phyloP scores from a whole-genome alignment of 2,888 invertebrate species.

The Mythimna pallens region DNA sequence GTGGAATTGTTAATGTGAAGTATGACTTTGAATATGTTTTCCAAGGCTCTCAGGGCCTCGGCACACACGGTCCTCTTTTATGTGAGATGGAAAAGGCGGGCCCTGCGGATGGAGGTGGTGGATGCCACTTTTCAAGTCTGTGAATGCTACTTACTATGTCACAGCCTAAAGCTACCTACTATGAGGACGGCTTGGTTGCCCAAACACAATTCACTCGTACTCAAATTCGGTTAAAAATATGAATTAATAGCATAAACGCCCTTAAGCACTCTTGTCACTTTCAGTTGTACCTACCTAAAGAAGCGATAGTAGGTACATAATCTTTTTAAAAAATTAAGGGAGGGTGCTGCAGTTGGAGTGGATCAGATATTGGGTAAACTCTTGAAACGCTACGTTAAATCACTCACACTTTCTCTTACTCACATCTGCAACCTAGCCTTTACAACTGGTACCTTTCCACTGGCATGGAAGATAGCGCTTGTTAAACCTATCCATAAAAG shows the following conservation, averaged over 20 bases:
- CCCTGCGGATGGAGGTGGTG: neutral
- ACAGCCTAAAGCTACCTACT: neutral
- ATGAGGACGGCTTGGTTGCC: neutral
- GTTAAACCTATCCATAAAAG: too few species aligned
- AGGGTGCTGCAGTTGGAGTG: too few species aligned
- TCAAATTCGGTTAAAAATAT: neutral
- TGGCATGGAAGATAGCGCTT: too few species aligned
- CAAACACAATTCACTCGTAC: neutral
- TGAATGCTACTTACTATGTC: neutral
- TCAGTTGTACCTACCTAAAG: neutral
- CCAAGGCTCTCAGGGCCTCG: neutral
- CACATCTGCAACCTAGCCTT: too few species aligned
- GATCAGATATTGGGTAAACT: too few species aligned
- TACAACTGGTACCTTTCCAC: too few species aligned
- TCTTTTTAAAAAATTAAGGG: neutral
- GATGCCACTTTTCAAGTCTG: neutral
- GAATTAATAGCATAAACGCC: neutral
- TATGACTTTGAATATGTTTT: conserved; percentile 12
- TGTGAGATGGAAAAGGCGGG: neutral
- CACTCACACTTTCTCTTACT: too few species aligned
- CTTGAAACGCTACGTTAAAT: too few species aligned
- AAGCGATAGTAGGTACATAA: neutral
- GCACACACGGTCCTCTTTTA: too few species aligned
- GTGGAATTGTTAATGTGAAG: neutral
- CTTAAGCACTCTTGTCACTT: neutral